Base-by-base conservation (phyloP, 2,888 invertebrate genomes). In the Laspeyria flexula region DNA sequence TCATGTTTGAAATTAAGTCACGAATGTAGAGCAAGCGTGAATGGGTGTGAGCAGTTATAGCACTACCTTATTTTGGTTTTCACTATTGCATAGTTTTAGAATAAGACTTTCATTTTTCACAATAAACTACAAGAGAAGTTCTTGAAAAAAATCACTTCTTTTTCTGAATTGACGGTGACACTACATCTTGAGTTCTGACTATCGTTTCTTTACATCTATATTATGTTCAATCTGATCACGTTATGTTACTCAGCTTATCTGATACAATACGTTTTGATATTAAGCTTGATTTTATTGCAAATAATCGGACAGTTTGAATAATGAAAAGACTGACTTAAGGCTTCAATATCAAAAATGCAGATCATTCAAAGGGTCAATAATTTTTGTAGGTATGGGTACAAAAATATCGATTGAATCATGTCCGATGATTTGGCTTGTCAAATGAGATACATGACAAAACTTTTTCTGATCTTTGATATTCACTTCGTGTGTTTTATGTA, bases 201-300 rank as follows among this genome's bases (percentile, higher is more conserved):
- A 35, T 54, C 11, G 15, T 45, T 35, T 29, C 30, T 31, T 12
- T n/a, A 7, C 29, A 45, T 40, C 31, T 42, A 30, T 5, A 15
- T 11, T 31, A 16, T 18, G 15, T 35, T 48, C 18, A 12, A n/a
- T 34, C 25, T 35, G 40, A 43, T 9, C 41, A 33, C n/a, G 11
- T 16, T 0, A 30, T 13, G 25, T 58, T 61, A 68, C 53, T 65
- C 52, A 61, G 55, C 46, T 56, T 54, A 50, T 59, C 49, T 54
- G 12, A 33, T 48, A 55, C 55, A 58, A 56, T 43, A 9, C 29
- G 0, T 56, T 60, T 55, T 38, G 39, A 60, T 61, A 69, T 71
- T 66, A 70, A 75, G 68, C 73, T 64, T 69, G 66, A 68, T 62
- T 68, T 59, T 58, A 47, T 60, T 59, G 65, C 63, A 71, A 71